Base-by-base conservation (phyloP, 2,113 vertebrate species). In the Malurus alboscapulatus region DNA sequence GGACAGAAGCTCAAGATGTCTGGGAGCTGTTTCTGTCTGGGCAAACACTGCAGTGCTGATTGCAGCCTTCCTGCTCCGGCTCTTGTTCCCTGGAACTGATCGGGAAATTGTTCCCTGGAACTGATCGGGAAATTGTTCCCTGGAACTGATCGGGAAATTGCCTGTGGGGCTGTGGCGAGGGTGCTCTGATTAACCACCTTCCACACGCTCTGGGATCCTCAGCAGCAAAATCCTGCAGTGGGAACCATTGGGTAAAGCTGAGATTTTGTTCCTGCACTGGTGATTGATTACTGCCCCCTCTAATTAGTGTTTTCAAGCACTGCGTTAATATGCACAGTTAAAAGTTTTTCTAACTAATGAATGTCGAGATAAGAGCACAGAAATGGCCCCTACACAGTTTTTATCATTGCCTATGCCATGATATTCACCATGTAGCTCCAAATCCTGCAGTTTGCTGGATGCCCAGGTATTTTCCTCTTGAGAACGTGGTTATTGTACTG, bases 1-100 rank as follows among this genome's bases (percentile, higher is more conserved):
- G 50, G 74, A 40, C 59, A 88, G 79, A 36, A 83, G 72, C 42
- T 92, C 5, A 17, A 86, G 72, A 45, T 71, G 68, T 94, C 77
- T 94, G 90, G 79, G 55, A 83, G 25, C 27, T 19, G 11, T 55
- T 87, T 87, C 14, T 80, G 51, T 44, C 80, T 87, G 93, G 73
- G 47, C 45, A 84, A 47, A 48, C n/a, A 8, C 9, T 27, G 24
- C 3, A 1, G 21, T 1, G 13, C 20, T 92, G 83, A 94, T 68
- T 94, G 71, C 84, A 66, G 18, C 58, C 47, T 84, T 69, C 71
- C 78, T 59, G 38, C 55, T 67, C 57, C 19, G 7, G 19, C 0
- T 0, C 48, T 85, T n/a, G 25, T 36, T 74, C 78, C 84, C 19
- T 73, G 84, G 7, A 42, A 15, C 6, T 45, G 45, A 42, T 18